Evolutionary conservation across 2,888 invertebrate species (phyloP).

Genomic region (Cremastinae sp.): DNA sequence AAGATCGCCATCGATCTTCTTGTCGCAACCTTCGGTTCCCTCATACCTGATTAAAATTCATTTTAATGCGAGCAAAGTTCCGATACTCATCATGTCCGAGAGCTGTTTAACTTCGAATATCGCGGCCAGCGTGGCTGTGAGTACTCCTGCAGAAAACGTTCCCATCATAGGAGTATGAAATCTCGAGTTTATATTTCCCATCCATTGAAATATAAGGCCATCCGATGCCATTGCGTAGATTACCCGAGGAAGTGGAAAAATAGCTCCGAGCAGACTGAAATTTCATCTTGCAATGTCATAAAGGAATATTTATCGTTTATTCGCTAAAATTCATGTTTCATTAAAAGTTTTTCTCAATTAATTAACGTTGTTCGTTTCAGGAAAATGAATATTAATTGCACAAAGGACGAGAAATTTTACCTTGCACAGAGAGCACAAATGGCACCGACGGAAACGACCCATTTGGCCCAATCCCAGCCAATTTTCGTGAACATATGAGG

Average conservation of each 20-base stretch:
- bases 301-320: no score
- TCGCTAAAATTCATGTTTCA: no score
- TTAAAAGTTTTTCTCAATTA: no score
- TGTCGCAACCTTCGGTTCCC: constrained; percentile 77
- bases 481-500: no score
- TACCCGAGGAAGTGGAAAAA: constrained; percentile 93
- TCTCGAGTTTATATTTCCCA: no score
- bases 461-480: constrained; percentile 89
- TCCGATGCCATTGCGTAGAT: constrained; percentile 95
- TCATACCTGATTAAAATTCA: constrained; percentile 77
- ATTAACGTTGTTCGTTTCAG: no score
- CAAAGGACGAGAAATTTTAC: no score
- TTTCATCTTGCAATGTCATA: no score
- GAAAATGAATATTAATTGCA: no score
- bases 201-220: no score
- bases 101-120: constrained; percentile 91
- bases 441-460: constrained; percentile 95
- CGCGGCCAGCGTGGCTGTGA: constrained; percentile 86
- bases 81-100: constrained; percentile 95
- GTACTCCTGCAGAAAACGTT: no score
- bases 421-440: constrained; percentile 94
- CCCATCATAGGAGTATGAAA: no score
- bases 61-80: constrained; percentile 86
- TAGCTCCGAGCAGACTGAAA: constrained; percentile 92
- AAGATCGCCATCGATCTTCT: constrained; percentile 74